Conservation (phyloP, 2,113 vertebrate genomes). For the Hydrolagus affinis region DNA sequence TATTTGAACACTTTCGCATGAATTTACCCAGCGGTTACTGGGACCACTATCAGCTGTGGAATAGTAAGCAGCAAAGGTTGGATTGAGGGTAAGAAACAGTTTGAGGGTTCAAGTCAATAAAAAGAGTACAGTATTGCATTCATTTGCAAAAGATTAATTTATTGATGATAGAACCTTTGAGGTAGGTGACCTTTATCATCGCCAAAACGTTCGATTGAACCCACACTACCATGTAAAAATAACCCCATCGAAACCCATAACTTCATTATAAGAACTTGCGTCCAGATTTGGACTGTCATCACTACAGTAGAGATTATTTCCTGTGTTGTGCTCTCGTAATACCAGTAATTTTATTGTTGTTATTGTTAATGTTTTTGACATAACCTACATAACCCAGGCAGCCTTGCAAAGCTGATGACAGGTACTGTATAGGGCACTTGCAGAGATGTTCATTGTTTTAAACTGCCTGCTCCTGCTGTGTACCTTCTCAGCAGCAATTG, state of each 20-base stretch:
- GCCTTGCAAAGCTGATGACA: background rate
- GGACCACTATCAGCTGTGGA: no score
- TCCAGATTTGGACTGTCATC: background rate
- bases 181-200: background rate
- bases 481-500: slow-evolving; percentile 20
- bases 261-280: background rate
- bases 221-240: background rate
- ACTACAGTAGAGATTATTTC: background rate
- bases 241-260: background rate
- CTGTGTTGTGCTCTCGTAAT: background rate
- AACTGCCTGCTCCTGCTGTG: background rate
- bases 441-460: slow-evolving; percentile 31
- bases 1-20: no score
- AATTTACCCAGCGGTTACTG: no score
- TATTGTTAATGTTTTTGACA: no score
- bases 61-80: no score
- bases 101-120: no score
- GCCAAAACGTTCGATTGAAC: background rate
- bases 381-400: background rate
- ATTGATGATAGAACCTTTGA: background rate
- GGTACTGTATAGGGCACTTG: slow-evolving; percentile 22
- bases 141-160: background rate
- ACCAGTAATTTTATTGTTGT: no score
- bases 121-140: background rate
- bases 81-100: no score